phyloP scores from a whole-genome alignment of 2,888 invertebrate genomes.

The Aproaerema taeniolella region DNA sequence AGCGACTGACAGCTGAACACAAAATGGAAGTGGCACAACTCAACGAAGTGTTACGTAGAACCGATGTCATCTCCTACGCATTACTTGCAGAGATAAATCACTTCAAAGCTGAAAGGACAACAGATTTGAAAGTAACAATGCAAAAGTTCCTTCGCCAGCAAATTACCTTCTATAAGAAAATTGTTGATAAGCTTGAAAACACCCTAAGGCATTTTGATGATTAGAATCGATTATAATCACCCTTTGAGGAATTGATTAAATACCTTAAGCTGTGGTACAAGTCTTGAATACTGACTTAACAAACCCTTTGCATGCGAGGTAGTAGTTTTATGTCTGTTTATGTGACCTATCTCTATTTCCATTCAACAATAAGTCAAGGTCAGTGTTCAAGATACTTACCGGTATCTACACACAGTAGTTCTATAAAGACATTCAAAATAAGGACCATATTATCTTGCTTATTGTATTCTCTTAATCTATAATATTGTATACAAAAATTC shows the following conservation, averaged over 20 bases:
- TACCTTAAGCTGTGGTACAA: neutral
- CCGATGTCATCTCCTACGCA: slow-evolving; percentile 95
- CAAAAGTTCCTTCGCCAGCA: slow-evolving; percentile 92
- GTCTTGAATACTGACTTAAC: neutral
- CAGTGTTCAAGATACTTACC: too few relatives aligned
- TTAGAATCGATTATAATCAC: slow-evolving; percentile 28
- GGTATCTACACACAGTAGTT: neutral
- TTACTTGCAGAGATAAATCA: slow-evolving; percentile 96
- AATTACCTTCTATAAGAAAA: slow-evolving; percentile 93
- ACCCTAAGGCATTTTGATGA: slow-evolving; percentile 72
- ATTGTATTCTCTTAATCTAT: slow-evolving; percentile 17
- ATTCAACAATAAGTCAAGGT: too few relatives aligned
- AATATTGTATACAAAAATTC: slow-evolving; percentile 14
- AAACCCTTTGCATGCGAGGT: too few relatives aligned
- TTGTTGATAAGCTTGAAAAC: slow-evolving; percentile 83
- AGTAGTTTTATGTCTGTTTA: too few relatives aligned
- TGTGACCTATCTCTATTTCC: too few relatives aligned
- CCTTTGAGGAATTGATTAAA: slow-evolving; percentile 9
- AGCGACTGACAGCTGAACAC: slow-evolving; percentile 86
- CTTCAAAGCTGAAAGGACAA: slow-evolving; percentile 91
- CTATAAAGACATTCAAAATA: neutral
- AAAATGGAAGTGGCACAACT: slow-evolving; percentile 90
- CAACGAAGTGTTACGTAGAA: slow-evolving; percentile 87
- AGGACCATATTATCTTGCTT: slow-evolving; percentile 18
- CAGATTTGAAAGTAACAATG: slow-evolving; percentile 91